phyloP scores from a whole-genome alignment of 2,888 invertebrate genomes.

The Ormyrus rosae region DNA sequence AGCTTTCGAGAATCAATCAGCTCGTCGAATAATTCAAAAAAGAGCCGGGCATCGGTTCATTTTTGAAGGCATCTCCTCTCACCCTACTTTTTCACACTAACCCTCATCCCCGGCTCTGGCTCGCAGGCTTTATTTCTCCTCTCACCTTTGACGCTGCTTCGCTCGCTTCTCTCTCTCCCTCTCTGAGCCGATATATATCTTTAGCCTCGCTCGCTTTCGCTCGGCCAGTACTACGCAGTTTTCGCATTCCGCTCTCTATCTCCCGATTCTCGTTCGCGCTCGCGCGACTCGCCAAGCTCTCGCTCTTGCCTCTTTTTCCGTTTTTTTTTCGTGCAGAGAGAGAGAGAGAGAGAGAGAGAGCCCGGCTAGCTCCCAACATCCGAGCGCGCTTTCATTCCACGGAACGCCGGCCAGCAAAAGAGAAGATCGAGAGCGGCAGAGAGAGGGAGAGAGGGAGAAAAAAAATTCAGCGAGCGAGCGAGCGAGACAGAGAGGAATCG shows the following conservation, averaged over 20 bases:
- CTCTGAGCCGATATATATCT: slow-evolving; percentile 8
- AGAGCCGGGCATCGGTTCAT: too few relatives aligned
- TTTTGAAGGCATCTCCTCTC: too few relatives aligned
- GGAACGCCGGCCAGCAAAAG: background rate
- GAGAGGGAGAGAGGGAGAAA: background rate
- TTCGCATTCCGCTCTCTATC: slow-evolving; percentile 29
- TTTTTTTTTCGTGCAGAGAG: background rate
- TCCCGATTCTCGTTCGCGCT: background rate
- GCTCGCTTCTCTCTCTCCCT: background rate
- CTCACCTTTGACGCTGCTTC: slow-evolving; percentile 23
- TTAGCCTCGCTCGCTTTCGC: slow-evolving; percentile 10
- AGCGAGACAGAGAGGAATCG: slow-evolving; percentile 36
- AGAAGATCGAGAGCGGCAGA: background rate
- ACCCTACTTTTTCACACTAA: too few relatives aligned
- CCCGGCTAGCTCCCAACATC: background rate
- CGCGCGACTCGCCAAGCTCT: background rate
- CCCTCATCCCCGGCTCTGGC: background rate
- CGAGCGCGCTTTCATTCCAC: background rate
- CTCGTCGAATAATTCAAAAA: too few relatives aligned
- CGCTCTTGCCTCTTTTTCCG: background rate
- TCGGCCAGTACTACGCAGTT: slow-evolving; percentile 16
- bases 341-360: too few relatives aligned
- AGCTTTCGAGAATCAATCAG: too few relatives aligned
- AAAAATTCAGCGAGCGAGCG: slow-evolving; percentile 19
- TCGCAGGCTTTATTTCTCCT: slow-evolving; percentile 19